A percentile compares a stretch with the other conserved stretches of the same genome.
phyloP scores from a whole-genome alignment of 2,113 vertebrate species.

The Caloenas nicobarica region DNA sequence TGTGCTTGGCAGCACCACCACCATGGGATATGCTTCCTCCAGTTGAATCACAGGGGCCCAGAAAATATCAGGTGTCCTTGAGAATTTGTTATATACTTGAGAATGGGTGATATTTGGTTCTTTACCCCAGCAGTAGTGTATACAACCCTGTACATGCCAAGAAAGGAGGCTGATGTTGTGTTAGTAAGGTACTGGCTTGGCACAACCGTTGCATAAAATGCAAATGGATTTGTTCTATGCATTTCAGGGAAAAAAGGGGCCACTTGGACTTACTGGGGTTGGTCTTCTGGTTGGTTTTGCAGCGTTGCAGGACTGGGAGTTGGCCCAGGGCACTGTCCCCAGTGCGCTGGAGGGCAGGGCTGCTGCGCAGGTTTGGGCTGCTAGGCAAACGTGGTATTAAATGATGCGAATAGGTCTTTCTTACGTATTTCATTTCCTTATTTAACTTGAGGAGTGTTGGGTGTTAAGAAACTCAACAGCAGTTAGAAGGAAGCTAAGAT shows the following conservation, averaged over 20 bases:
- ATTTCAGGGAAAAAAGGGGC: background rate
- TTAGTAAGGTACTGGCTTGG: background rate
- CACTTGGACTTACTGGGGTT: background rate
- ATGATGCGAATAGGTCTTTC: background rate
- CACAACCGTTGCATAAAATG: background rate
- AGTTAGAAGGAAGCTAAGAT: background rate
- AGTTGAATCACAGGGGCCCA: fast-evolving
- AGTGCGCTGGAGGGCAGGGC: background rate
- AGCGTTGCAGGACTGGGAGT: fast-evolving
- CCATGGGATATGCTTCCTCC: background rate
- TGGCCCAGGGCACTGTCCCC: background rate
- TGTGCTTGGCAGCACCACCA: background rate
- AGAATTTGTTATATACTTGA: background rate
- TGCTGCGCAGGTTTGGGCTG: background rate
- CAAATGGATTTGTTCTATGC: background rate
- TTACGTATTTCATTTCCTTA: background rate
- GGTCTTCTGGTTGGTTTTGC: background rate
- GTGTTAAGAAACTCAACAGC: background rate
- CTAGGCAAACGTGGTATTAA: background rate
- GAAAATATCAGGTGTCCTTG: background rate
- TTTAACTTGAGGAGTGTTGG: background rate
- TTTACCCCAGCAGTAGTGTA: background rate
- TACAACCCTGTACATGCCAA: background rate
- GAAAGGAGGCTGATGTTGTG: background rate
- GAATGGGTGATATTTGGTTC: background rate